Conservation (phyloP, 2,113 vertebrate genomes). For the Astur gentilis region DNA sequence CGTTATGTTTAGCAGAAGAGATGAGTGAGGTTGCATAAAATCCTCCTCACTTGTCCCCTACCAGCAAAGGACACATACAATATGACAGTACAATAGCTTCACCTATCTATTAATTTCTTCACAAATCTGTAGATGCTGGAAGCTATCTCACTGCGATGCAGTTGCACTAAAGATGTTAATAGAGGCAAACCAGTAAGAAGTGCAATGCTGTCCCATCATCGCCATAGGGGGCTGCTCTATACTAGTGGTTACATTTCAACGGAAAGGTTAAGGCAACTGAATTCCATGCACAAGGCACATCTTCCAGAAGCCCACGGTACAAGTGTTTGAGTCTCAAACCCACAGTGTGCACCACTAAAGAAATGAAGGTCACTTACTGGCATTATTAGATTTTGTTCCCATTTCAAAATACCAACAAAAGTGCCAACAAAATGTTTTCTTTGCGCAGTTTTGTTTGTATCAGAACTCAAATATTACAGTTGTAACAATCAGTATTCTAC, state of each 20-base stretch:
- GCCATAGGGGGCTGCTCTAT: not conserved
- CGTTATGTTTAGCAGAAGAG: not conserved
- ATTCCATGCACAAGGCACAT: not conserved
- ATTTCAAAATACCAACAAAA: not conserved
- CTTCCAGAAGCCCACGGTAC: not conserved
- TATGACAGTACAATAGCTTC: not conserved
- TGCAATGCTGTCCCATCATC: not conserved
- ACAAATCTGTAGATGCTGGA: not conserved
- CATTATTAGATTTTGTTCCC: not conserved
- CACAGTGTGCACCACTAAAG: not conserved
- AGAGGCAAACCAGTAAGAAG: not conserved
- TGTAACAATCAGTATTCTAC: not conserved
- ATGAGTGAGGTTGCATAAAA: not conserved
- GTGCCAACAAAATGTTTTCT: not conserved
- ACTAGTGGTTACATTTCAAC: not conserved
- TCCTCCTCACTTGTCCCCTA: not conserved
- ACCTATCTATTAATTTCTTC: not conserved
- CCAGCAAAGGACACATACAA: not conserved
- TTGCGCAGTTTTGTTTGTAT: not conserved
- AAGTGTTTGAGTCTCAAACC: not conserved
- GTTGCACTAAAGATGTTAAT: not conserved
- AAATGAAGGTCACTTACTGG: constrained; percentile 11
- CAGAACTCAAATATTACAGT: not conserved
- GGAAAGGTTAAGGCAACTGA: not conserved
- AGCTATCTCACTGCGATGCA: not conserved